Evolutionary conservation across 2,888 invertebrate genomes (phyloP), one percentile per base, ranked within the genome.

Genomic region (Spatulosminthurus flaviceps): DNA sequence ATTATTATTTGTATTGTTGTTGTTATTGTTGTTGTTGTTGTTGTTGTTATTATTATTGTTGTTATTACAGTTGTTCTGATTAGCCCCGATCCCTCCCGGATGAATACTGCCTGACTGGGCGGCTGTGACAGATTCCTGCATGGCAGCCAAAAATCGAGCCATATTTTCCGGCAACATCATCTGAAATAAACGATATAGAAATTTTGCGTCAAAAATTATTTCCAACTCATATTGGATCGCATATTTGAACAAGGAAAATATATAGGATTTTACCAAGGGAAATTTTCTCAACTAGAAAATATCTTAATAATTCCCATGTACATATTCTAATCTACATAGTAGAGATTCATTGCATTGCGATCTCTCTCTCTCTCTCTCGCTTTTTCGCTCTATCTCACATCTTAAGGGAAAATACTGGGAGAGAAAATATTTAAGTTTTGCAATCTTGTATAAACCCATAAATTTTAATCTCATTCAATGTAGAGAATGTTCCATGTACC

Each of bases 121-220:
- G 77, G 82, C 81, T 80, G 80, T 80, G 60, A 84, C 83, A 70
- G 85, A 84, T 81, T 85, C 85, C 80, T 85, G 85, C 84, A 85
- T 84, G 16, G 83, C 84, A 66, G 84, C 84, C 82, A 84, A 81
- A 51, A 85, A 81, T 78, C 85, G 79, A 42, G 84, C 82, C 80
- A 84, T 83, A 70, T 85, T 85, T 78, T 85, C 85, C 71, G 85
- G 85, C 75, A 85, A 74, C 81, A 85, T 81, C 85, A 85, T 84
- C 85, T 85, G 74, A 19, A 79, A 81, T 73, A 34, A 64, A 24
- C 64, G 69, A 76, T 69, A 29, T 29, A 67, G 5, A 51, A 21
- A 34, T n/a, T n/a, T n/a, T n/a, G n/a, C n/a, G n/a, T n/a, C n/a
- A 51, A 66, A 66, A 41, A 21, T 60, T 73, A 1, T 26, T 34